These are phyloP conservation scores for Momotus momota DNA, from an alignment of 2,797 vertebrate genomes.

Conservation along the genomic window DNA sequence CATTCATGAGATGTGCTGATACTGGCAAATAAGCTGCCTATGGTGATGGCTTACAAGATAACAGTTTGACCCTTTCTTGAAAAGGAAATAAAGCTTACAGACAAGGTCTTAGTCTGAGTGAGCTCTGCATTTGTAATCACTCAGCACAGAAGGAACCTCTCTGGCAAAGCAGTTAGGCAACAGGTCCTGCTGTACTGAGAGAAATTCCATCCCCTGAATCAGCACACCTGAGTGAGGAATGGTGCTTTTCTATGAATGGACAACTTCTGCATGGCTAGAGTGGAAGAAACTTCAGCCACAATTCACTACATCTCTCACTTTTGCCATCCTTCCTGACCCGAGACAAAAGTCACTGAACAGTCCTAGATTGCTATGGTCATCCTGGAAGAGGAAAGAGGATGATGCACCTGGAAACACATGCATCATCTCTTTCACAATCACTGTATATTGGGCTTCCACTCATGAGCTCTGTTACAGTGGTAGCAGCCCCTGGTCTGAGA, in stretches of 20 bases:
- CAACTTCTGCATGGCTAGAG: background rate
- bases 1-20: background rate
- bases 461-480: background rate
- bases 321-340: background rate
- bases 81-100: background rate
- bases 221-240: rapidly evolving
- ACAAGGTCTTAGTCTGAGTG: background rate
- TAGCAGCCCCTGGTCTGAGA: background rate
- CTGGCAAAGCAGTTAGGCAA: background rate
- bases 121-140: background rate
- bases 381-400: background rate
- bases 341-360: background rate
- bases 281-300: background rate
- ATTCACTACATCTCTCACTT: background rate
- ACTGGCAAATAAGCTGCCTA: background rate
- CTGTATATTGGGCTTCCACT: background rate
- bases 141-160: background rate
- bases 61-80: background rate
- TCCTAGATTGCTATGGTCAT: background rate
- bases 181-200: background rate
- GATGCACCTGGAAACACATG: background rate
- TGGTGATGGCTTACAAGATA: background rate
- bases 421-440: background rate
- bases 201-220: background rate
- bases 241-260: background rate